These are phyloP conservation scores for Cyclopterus lumpus DNA, from an alignment of 2,797 vertebrate species.

Conservation along the genomic window DNA sequence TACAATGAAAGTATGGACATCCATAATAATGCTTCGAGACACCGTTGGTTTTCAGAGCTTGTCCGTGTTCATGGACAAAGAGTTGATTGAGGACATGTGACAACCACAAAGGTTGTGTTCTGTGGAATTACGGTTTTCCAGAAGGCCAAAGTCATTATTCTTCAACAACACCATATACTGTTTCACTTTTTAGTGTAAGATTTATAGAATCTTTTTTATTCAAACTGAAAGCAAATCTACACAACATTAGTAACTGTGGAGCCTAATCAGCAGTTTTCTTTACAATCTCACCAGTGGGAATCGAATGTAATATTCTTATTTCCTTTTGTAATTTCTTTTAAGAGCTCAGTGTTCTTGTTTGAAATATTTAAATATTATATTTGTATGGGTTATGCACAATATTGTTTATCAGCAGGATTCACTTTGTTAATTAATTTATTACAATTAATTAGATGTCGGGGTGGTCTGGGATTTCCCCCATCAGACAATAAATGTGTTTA, in stretches of 20 bases:
- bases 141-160: background rate
- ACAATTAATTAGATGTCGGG: slow-evolving; percentile 12
- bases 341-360: background rate
- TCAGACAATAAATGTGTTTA: slow-evolving; percentile 9
- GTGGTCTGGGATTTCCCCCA: slow-evolving; percentile 10
- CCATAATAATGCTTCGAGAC: slow-evolving; percentile 34
- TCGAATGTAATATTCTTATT: background rate
- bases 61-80: slow-evolving; percentile 28
- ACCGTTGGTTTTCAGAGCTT: slow-evolving; percentile 41
- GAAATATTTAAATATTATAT: too few relatives aligned
- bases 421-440: background rate
- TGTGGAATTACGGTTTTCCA: slow-evolving; percentile 33
- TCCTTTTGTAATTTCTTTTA: background rate
- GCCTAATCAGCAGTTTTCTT: background rate
- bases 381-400: too few relatives aligned
- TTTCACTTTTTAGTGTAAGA: slow-evolving; percentile 1
- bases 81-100: slow-evolving; percentile 56
- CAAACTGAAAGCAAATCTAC: background rate
- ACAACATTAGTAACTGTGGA: slow-evolving; percentile 1
- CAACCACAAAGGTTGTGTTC: slow-evolving; percentile 56
- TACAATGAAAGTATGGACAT: background rate
- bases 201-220: background rate
- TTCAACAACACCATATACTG: background rate
- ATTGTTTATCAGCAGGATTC: background rate
- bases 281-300: background rate